Base-by-base conservation (phyloP, 2,888 invertebrate genomes). In the Drosophila rubida region DNA sequence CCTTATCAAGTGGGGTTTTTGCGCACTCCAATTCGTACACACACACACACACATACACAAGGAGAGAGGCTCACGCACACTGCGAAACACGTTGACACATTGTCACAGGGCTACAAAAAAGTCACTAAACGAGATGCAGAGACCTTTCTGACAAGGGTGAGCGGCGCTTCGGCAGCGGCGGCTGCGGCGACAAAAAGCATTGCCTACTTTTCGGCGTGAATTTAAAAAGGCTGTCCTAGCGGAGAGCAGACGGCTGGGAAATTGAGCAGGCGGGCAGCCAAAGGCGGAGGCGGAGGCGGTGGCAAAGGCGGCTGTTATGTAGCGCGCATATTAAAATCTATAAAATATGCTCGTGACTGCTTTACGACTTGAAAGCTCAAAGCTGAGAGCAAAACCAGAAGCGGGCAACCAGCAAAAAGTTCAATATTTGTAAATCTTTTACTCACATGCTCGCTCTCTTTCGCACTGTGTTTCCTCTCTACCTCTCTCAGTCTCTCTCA, bases 371-470 rank as follows among this genome's bases (percentile, higher is more conserved):
- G 73, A 82, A 73, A 82, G 75, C 74, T 75, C 54, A 59, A 62
- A 85, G 87, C 80, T 80, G 63, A 74, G 59, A 86, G 80, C 66
- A 75, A 61, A 72, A 62, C 67, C 53, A 59, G 80, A 60, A 66
- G 80, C 66, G 41, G 48, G 51, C 45, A 62, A 68, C 62, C 70
- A 69, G 63, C 66, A 80, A 75, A 78, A 89, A 85, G 81, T 90
- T 90, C 88, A 89, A 89, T 89, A 89, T 89, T 89, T 89, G 84
- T 87, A 85, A 87, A 86, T 87, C 84, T 87, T 75, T 66, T 54
- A 49, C 70, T 59, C 64, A 60, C 53, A 41, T 67, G 37, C 35
- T 50, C 54, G 54, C 54, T 53, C 39, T 71, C n/a, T 46, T 59
- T 44, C 7, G 23, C 58, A 25, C 51, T 27, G 14, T 23, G 5